Evolutionary conservation across 2,797 vertebrate genomes (phyloP).

Genomic region (Mastacembelus armatus): DNA sequence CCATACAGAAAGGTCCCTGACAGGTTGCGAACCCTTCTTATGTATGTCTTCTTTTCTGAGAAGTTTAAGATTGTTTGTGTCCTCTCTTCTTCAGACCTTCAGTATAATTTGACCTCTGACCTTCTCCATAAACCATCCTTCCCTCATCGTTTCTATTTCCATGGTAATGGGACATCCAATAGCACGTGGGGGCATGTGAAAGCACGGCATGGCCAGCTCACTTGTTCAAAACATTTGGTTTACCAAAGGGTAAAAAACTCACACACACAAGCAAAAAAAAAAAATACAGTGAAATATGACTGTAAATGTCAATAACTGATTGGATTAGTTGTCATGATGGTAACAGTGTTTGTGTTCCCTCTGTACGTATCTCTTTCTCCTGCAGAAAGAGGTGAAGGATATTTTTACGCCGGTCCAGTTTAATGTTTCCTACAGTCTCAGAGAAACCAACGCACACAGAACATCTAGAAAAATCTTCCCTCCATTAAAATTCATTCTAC

Average conservation of each 20-base stretch:
- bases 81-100: conserved; percentile 82
- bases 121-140: conserved; percentile 86
- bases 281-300: neutral
- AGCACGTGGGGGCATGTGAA: conserved; percentile 81
- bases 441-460: conserved; percentile 76
- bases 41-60: no score
- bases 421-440: conserved; percentile 88
- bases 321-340: neutral
- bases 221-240: conserved; percentile 85
- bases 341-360: neutral
- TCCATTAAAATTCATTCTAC: conserved; percentile 90
- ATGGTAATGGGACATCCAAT: conserved; percentile 90
- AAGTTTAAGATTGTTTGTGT: neutral
- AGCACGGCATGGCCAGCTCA: conserved; percentile 69
- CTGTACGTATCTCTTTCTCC: conserved; percentile 7
- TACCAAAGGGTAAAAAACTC: conserved; percentile 88
- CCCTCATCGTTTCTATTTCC: conserved; percentile 92
- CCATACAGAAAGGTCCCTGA: no score
- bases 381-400: conserved; percentile 93
- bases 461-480: conserved; percentile 74
- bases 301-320: neutral
- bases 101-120: conserved; percentile 93
- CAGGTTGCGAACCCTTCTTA: no score
- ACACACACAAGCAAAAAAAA: neutral
- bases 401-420: conserved; percentile 91